Base-by-base conservation (phyloP, 2,797 vertebrate species). In the Brachymystax lenok region DNA sequence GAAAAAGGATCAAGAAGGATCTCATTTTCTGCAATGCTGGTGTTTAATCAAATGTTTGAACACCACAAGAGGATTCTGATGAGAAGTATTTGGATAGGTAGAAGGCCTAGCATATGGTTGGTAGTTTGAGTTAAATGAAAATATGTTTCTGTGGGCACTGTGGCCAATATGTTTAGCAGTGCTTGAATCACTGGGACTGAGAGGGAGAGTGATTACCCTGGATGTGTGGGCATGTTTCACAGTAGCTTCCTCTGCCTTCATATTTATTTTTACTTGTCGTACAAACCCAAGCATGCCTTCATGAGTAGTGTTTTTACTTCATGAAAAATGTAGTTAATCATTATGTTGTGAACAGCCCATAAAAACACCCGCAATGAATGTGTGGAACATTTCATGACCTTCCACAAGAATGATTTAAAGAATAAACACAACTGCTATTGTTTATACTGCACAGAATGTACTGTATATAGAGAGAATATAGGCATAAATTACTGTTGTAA, bases 351-450 rank as follows among this genome's bases (percentile, higher is more conserved):
- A 50, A 59, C 50, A 70, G 67, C 16, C 74, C 72, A 70, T 51
- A 64, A 33, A 68, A 68, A 79, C 63, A n/a, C 10, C 35, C 17
- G 17, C 68, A 21, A 35, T 56, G 27, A 63, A 68, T 67, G n/a
- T 51, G 59, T 19, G 33, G 61, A 77, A 73, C 61, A 50, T 73
- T 73, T 69, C 24, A 50, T 40, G n/a, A 19, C 33, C 66, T 56
- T 76, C 21, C 50, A 19, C 74, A 76, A 73, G 24, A 68, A 73
- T 76, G 21, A 73, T 21, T 56, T 72, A 71, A 59, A 56, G 61
- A 19, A 73, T 80, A 80, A 79, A 80, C 69, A 76, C 46, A 19
- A 52, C 27, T 13, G 19, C 67, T 77, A 70, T 40, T 76, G 71
- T 74, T 74, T 74, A 80, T 40, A 54, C 28, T 72, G 69, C 5